A percentile compares a stretch with the other conserved stretches of the same genome.
Conservation (phyloP, 2,797 vertebrate species). For the Manis pentadactyla region DNA sequence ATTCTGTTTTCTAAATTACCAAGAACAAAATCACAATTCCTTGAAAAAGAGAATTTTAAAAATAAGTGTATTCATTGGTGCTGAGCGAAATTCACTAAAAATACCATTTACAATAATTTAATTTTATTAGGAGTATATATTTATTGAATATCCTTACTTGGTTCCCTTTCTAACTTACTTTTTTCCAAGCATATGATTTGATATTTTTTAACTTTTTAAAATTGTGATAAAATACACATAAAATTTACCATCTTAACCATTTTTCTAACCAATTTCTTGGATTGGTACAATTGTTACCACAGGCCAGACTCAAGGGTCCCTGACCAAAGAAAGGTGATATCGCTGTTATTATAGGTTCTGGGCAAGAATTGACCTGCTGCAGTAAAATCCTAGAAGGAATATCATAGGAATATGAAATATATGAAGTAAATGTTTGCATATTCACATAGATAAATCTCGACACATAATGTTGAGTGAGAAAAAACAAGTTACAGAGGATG, state of each 20-base stretch:
- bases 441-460: not conserved
- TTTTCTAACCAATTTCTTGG: slow-evolving; percentile 1
- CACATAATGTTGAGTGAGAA: not conserved
- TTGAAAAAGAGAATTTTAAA: not conserved
- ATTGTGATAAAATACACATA: not conserved
- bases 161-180: not conserved
- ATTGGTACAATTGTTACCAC: not conserved
- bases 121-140: not conserved
- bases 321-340: not conserved
- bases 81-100: slow-evolving; percentile 12
- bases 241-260: not conserved
- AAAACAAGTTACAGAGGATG: not conserved
- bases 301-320: not conserved
- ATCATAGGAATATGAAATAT: not conserved
- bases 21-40: slow-evolving; percentile 35
- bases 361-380: not conserved
- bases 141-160: not conserved
- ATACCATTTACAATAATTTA: slow-evolving; percentile 31
- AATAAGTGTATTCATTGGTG: not conserved
- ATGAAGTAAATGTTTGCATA: not conserved
- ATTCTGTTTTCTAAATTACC: slow-evolving; percentile 9
- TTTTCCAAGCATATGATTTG: not conserved
- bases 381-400: not conserved
- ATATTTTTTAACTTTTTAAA: not conserved
- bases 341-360: not conserved